A percentile compares a stretch with the other conserved stretches of the same genome.
Evolutionary conservation across 2,113 vertebrate genomes (phyloP).

Genomic region (Daphoenositta chrysoptera): DNA sequence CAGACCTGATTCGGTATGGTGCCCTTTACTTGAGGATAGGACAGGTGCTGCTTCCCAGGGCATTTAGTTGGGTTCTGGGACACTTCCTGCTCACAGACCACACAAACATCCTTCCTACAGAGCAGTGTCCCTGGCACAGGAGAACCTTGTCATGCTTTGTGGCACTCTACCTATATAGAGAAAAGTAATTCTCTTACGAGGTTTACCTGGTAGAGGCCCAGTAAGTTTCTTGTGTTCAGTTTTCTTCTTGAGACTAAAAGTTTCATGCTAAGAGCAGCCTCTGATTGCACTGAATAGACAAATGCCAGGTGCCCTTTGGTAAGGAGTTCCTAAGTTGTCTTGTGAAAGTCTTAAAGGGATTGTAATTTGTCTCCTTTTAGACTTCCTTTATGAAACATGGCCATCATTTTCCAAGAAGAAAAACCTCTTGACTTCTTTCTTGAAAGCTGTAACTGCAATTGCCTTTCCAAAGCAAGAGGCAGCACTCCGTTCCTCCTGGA

Average conservation of each 20-base stretch:
- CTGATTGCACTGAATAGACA: not conserved
- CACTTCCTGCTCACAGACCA: not conserved
- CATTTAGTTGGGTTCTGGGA: not conserved
- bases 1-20: constrained; percentile 86
- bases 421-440: not conserved
- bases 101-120: not conserved
- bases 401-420: not conserved
- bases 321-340: not conserved
- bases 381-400: not conserved
- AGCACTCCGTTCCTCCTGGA: not conserved
- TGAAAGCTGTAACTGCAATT: not conserved
- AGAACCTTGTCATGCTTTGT: not conserved
- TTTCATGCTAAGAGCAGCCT: not conserved
- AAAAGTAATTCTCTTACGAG: not conserved
- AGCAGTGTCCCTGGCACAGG: not conserved
- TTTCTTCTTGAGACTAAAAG: not conserved
- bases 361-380: not conserved
- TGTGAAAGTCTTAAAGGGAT: not conserved
- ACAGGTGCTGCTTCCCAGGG: not conserved
- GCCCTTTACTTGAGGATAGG: not conserved
- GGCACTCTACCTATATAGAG: not conserved
- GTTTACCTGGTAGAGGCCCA: not conserved
- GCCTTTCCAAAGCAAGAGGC: not conserved
- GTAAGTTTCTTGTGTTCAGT: not conserved
- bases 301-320: not conserved